Conservation (phyloP, 2,888 invertebrate species). For the Cheilosia vernalis region DNA sequence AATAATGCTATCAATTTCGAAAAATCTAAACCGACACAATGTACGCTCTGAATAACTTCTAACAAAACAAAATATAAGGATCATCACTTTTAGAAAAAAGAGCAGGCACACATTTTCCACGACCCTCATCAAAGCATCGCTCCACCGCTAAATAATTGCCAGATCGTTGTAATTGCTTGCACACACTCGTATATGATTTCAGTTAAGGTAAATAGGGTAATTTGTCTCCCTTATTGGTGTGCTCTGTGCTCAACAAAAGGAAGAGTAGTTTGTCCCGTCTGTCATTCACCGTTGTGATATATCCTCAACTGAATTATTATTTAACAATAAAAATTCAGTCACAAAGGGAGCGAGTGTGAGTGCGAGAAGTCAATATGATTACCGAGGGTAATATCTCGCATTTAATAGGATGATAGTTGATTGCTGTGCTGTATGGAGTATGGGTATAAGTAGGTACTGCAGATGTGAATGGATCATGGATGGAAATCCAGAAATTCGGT, state of each 20-base stretch:
- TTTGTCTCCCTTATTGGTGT: conserved; percentile 73
- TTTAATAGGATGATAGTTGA: conserved; percentile 63
- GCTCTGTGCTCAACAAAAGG: conserved; percentile 51
- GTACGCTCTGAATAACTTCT: conserved; percentile 43
- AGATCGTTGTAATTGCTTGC: conserved; percentile 74
- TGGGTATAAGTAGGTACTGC: conserved; percentile 70
- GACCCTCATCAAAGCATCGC: conserved; percentile 57
- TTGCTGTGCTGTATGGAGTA: conserved; percentile 36
- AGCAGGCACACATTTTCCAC: conserved; percentile 49
- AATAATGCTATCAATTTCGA: conserved; percentile 67
- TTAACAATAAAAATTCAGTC: conserved; percentile 72
- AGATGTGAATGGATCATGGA: conserved; percentile 72
- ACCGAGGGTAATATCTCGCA: conserved; percentile 60
- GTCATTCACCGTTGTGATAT: conserved; percentile 49
- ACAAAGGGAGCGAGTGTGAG: conserved; percentile 58
- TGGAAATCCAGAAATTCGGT: conserved; percentile 25
- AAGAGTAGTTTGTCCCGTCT: conserved; percentile 46
- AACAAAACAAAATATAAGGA: conserved; percentile 29
- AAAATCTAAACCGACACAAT: conserved; percentile 71
- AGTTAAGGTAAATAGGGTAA: conserved; percentile 75
- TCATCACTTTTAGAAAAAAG: conserved; percentile 38
- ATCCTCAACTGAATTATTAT: conserved; percentile 72
- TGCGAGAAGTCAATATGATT: conserved; percentile 71
- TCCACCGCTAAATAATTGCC: conserved; percentile 71
- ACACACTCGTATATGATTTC: conserved; percentile 71